Conservation (phyloP, 2,888 invertebrate genomes). For the Metopia argyrocephala region DNA sequence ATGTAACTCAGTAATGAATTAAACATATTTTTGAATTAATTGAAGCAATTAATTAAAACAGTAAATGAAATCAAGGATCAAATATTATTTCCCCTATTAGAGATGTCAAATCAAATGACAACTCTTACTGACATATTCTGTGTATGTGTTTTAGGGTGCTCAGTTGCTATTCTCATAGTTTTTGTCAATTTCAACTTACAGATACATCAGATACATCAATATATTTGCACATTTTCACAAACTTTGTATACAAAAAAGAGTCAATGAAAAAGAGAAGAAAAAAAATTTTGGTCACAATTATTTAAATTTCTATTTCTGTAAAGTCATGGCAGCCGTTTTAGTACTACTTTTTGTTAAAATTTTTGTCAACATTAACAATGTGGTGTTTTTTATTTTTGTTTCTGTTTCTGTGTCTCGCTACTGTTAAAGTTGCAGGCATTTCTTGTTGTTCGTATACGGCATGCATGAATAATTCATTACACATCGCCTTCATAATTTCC, state of each 20-base stretch:
- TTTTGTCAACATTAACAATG: neutral
- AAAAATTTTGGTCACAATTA: slow-evolving; percentile 3
- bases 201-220: neutral
- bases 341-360: neutral
- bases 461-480: slow-evolving; percentile 62
- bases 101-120: neutral
- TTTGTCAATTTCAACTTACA: slow-evolving; percentile 5
- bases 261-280: no score
- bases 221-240: neutral
- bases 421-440: neutral
- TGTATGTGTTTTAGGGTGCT: neutral
- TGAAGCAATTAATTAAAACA: no score
- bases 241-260: neutral
- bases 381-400: neutral
- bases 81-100: no score
- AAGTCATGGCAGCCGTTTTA: neutral
- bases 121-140: neutral
- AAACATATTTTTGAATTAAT: no score
- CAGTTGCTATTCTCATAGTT: neutral
- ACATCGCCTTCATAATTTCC: slow-evolving; percentile 57
- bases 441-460: neutral
- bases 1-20: no score
- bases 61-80: no score
- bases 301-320: slow-evolving; percentile 22
- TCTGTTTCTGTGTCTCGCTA: neutral